Base-by-base conservation (phyloP, 1,140 invertebrate genomes). In the Drosophila gunungcola region DNA sequence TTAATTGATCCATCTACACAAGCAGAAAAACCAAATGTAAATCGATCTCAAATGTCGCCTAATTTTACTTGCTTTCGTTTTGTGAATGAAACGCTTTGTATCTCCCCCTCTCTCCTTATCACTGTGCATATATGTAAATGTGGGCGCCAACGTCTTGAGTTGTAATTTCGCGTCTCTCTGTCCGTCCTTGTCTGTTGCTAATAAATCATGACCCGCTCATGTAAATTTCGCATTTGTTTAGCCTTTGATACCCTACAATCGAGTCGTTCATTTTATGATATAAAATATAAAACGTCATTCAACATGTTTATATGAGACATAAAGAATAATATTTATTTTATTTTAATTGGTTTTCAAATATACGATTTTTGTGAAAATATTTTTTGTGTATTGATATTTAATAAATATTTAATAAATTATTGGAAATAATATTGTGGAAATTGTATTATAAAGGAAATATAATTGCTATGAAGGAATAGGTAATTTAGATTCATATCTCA, bases 101-200 rank as follows among this genome's bases (percentile, higher is more conserved):
- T 57, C 11, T 56, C 64, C 42, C 36, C 41, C 5, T 57, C 39
- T 21, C 41, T 32, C 6, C 49, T 32, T 54, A 11, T 49, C 32
- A 4, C 53, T 32, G 9, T 27, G 4, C 12, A 16, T 25, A 7
- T 55, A 16, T 25, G 5, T 55, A 39, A 46, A 42, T 73, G 76
- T 56, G 68, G 57, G 58, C 60, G 62, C 34, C 63, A 34, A 41
- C 43, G 34, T 58, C 64, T 67, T 54, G 38, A 81, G 73, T 78
- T 82, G 82, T 88, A 88, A 88, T 78, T 86, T 82, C 51, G 69
- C 82, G 51, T 57, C 64, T 74, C 51, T 60, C 52, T 85, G 76
- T 69, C 65, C 46, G 65, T 67, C 62, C 84, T 78, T 78, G 69
- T 86, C 76, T 78, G 58, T 60, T 76, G 61, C 64, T 62, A 70